phyloP scores from a whole-genome alignment of 2,113 vertebrate species.

The Chauna torquata region DNA sequence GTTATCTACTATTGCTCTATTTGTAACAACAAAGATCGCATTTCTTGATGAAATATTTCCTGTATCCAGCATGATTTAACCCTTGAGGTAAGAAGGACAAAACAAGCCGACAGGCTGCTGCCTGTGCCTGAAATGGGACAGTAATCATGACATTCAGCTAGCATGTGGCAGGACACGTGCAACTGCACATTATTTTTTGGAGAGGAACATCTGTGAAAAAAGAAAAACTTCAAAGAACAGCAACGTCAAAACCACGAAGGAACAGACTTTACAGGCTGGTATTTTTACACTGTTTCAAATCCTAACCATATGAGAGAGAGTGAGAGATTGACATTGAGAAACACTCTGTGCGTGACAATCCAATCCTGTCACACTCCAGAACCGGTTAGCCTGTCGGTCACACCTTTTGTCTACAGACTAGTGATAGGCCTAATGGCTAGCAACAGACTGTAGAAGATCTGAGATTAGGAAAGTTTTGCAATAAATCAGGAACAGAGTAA shows the following conservation, averaged over 20 bases:
- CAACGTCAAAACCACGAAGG: neutral
- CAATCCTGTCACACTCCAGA: neutral
- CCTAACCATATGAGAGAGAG: neutral
- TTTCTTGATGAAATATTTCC: neutral
- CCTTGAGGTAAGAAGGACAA: neutral
- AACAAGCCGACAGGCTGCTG: neutral
- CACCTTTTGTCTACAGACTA: neutral
- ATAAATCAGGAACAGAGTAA: neutral
- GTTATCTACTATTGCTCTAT: neutral
- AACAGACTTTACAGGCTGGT: neutral
- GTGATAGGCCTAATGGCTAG: neutral
- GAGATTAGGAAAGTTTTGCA: neutral
- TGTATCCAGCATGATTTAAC: neutral
- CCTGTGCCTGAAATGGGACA: neutral
- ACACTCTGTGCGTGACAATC: neutral
- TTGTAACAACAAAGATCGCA: neutral
- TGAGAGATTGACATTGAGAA: neutral
- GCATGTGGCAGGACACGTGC: fast-evolving
- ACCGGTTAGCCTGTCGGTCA: neutral
- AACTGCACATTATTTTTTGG: neutral
- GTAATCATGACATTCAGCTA: neutral
- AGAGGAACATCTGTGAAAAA: neutral
- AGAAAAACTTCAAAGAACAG: neutral
- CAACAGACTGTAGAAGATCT: neutral
- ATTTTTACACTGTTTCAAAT: neutral